Evolutionary conservation across 2,113 vertebrate genomes (phyloP), one percentile per base, ranked within the genome.

Genomic region (Steatornis caripensis): DNA sequence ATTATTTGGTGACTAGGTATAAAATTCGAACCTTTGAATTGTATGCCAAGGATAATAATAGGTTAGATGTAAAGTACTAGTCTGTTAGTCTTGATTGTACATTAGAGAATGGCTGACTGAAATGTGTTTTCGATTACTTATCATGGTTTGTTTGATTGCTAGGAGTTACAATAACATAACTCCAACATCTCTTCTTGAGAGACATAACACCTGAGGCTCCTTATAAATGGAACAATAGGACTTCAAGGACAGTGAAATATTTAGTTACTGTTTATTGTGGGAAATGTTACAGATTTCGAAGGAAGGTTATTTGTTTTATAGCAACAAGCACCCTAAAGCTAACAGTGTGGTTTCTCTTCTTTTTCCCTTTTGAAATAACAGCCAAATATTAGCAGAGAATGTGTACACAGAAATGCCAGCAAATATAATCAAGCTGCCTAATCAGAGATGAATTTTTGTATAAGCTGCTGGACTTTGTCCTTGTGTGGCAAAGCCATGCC

Each of bases 301-400:
- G 76, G 84, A 86, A 78, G 11, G 34, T 77, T 93, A 86, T 97
- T 91, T 93, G 43, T 92, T 90, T 84, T 90, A 90, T 26, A 86
- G 60, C 43, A 90, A 64, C 76, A 87, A 96, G 76, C 23, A 48
- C 72, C 72, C 88, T 93, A 70, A 26, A 91, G 81, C 54, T 80
- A 87, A 49, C 6, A 61, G 3, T 17, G 6, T 23, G 54, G 2
- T 20, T 96, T 68, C 11, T 62, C 22, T 70, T 88, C 1, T 13
- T 89, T 74, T 75, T 39, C 24, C 3, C 29, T 68, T 94, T 74
- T 81, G 54, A 92, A 90, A 78, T 48, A 84, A 48, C 32, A 71
- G 24, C 32, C 19, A 86, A 89, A 77, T 89, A 80, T 81, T 74
- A 81, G 4, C 27, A 85, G 26, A 84, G 13, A 94, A 29, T 62